Percentiles rank a stretch among this genome's conserved stretches.
phyloP scores from a whole-genome alignment of 1,140 invertebrate genomes.

The Ostrea edulis region DNA sequence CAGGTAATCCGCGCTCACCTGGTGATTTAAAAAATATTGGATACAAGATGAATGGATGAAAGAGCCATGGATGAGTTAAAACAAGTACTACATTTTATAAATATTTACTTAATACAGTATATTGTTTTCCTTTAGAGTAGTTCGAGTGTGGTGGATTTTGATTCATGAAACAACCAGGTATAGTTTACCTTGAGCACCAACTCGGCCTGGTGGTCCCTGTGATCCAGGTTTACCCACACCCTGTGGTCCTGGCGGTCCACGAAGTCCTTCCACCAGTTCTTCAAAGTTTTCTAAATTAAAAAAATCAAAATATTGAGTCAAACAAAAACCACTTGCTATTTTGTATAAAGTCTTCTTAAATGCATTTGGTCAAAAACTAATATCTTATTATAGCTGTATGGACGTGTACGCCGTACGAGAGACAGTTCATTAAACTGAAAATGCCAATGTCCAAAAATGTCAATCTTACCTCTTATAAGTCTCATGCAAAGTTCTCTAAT shows the following conservation, averaged over 20 bases:
- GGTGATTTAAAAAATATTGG: slow-evolving; percentile 19
- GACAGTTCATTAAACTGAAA: neutral
- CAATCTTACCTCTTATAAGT: neutral
- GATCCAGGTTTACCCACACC: slow-evolving; percentile 77
- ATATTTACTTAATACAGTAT: too few relatives aligned
- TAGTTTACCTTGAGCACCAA: slow-evolving; percentile 77
- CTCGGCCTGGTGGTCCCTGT: slow-evolving; percentile 78
- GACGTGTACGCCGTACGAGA: too few relatives aligned
- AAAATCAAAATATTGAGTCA: neutral
- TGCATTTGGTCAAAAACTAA: neutral
- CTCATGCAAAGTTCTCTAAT: neutral
- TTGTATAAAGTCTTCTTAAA: neutral
- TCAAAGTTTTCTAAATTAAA: slow-evolving; percentile 67
- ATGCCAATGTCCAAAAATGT: neutral
- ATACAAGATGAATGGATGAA: too few relatives aligned
- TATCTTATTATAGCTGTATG: neutral
- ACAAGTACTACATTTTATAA: too few relatives aligned
- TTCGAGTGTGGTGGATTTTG: too few relatives aligned
- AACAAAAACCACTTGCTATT: neutral
- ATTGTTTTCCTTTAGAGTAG: too few relatives aligned
- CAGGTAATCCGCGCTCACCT: slow-evolving; percentile 72
- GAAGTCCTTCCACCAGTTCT: slow-evolving; percentile 74
- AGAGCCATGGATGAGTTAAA: neutral
- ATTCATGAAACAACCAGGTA: too few relatives aligned
- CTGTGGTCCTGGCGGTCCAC: slow-evolving; percentile 78